These are phyloP conservation scores for Amblyornis subalaris DNA, from an alignment of 2,113 vertebrate genomes.

Conservation along the genomic window DNA sequence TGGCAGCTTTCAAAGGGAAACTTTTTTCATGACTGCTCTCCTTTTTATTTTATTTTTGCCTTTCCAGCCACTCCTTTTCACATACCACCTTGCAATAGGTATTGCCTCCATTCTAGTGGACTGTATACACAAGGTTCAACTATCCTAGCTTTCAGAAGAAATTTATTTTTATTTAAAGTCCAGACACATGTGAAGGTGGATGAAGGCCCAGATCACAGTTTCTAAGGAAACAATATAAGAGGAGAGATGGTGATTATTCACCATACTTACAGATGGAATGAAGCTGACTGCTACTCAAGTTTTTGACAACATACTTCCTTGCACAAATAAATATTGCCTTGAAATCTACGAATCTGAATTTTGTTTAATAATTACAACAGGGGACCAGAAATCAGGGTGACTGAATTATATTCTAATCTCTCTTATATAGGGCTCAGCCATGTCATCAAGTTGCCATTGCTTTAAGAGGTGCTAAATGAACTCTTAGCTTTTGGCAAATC, in stretches of 20 bases:
- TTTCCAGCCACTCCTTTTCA: neutral
- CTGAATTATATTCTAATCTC: neutral
- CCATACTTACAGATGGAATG: neutral
- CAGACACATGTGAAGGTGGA: neutral
- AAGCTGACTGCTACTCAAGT: neutral
- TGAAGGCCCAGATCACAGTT: neutral
- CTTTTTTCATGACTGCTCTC: neutral
- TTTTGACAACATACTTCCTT: neutral
- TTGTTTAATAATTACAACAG: neutral
- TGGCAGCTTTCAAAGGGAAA: neutral
- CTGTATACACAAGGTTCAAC: neutral
- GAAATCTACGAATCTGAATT: neutral
- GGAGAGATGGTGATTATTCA: neutral
- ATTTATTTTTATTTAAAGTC: slow-evolving; percentile 13
- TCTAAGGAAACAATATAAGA: neutral
- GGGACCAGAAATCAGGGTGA: neutral
- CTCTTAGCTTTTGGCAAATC: neutral
- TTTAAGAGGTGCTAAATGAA: neutral
- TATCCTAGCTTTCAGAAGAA: neutral
- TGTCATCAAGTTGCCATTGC: neutral
- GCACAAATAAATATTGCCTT: neutral
- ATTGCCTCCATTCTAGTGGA: neutral
- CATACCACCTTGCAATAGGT: neutral
- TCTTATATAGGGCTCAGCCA: neutral
- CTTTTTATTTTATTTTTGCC: slow-evolving; percentile 4